Evolutionary conservation across 2,888 invertebrate species (phyloP).

Genomic region (Drosophila subsilvestris): DNA sequence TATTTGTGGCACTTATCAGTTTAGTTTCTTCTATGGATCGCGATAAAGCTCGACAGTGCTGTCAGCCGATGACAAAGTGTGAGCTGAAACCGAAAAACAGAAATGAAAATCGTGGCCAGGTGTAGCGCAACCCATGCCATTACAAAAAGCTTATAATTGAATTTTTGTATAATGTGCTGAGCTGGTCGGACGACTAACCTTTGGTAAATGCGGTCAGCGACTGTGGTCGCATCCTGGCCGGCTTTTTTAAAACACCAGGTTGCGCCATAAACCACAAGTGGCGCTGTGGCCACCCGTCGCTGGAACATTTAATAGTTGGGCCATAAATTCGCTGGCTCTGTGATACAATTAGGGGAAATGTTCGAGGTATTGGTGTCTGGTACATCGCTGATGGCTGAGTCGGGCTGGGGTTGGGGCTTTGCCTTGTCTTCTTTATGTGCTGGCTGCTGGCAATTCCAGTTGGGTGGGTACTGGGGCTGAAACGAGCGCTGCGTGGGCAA

Average conservation of each 20-base stretch:
- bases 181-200: conserved; percentile 38
- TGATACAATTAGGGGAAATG: conserved; percentile 69
- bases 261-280: conserved; percentile 37
- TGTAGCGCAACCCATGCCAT: conserved; percentile 55
- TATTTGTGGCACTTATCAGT: not conserved
- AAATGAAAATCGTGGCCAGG: conserved; percentile 33
- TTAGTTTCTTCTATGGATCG: not conserved
- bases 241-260: conserved; percentile 16
- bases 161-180: conserved; percentile 73
- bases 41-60: not conserved
- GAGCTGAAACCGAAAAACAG: not conserved
- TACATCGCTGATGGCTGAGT: conserved; percentile 63
- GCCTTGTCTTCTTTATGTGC: conserved; percentile 27
- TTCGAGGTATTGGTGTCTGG: conserved; percentile 58
- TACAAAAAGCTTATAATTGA: conserved; percentile 73
- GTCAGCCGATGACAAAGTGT: not conserved
- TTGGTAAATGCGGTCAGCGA: not conserved
- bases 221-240: conserved; percentile 12
- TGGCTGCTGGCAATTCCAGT: conserved; percentile 17
- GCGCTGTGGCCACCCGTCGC: conserved; percentile 8
- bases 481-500: not conserved
- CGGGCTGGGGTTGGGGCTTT: conserved; percentile 3
- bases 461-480: conserved; percentile 1
- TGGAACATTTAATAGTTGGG: conserved; percentile 66
- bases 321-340: conserved; percentile 66